Evolutionary conservation across 2,113 vertebrate genomes (phyloP), one percentile per base, ranked within the genome.

Genomic region (Tor tambroides): DNA sequence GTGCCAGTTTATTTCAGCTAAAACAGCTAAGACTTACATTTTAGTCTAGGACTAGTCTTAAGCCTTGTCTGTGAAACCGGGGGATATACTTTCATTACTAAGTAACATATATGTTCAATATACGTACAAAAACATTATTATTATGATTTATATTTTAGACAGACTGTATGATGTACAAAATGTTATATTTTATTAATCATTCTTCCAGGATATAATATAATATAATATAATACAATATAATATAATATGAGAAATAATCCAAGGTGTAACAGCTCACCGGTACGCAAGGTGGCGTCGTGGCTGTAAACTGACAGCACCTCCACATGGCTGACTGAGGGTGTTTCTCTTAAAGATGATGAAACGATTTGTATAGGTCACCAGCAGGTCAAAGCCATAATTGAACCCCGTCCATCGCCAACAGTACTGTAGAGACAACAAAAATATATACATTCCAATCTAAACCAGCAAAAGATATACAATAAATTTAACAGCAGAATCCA

Each of bases 371-470:
- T 98, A 99, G 0, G 97, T 99, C 51, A 99, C 97, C 82, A 99
- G 95, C 38, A 99, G 94, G 92, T 99, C 98, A 67, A 99, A 97
- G 56, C 98, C 98, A 1, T 98, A 99, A 94, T 97, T 99, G 89
- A 99, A 99, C 19, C 98, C 98, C 0, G 98, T 99, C 98, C 98
- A 99, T 5, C 98, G 95, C 98, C 98, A 99, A 93, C 98, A 99
- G 93, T 99, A 99, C 98, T 99, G 91, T 85, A 63, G 83, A 80
- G 83, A 61, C 83, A 23, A 12, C 32, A 21, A 75, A 43, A 43
- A n/a, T 46, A n/a, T 14, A 77, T 14, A 23, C 41, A 30, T 35
- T n/a, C 43, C 6, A 43, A n/a, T 71, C 49, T 23, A 43, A 77
- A 49, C 5, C 0, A 71, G 10, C 6, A 23, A 19, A 28, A 1